Base-by-base conservation (phyloP, 2,113 vertebrate genomes). In the Panthera uncia region DNA sequence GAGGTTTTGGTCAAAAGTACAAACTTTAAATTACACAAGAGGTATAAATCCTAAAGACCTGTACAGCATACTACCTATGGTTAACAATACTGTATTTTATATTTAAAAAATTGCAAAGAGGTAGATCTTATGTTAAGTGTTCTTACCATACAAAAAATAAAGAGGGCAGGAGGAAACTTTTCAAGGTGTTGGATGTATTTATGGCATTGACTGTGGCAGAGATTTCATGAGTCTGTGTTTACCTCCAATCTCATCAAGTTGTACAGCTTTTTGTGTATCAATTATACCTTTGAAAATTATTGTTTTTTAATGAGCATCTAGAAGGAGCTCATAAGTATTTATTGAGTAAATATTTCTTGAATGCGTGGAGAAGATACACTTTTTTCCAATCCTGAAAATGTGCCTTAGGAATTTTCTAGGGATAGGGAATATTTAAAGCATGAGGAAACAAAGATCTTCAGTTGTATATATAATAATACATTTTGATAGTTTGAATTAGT, bases 401-500 rank as follows among this genome's bases (percentile, higher is more conserved):
- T 80, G 21, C 29, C 89, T 81, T 57, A 45, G 45, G 13, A 78
- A 36, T 73, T 96, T 76, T 66, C 66, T 82, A 27, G 45, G 36
- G 55, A 29, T 16, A 66, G 36, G 84, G 14, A 85, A 84, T 85
- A 91, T 78, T 93, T 93, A 74, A 68, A 89, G 45, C 18, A 89
- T 66, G 48, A 73, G 36, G 88, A 88, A 89, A 82, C 31, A 74
- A 86, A 88, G 81, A 74, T 76, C 57, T 66, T 82, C 13, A 68
- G 13, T 41, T 89, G 10, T 76, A 57, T 76, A 33, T 65, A 73
- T 92, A 65, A 81, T 36, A 66, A 92, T 92, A 71, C 23, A 88
- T 88, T 82, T 95, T 66, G 84, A 89, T 89, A 36, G 76, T 76
- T 66, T 68, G 57, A 89, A 89, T 89, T 89, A 48, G 6, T 88